Evolutionary conservation across 1,140 invertebrate genomes (phyloP).

Genomic region (Macrotrachela quadricornifera): DNA sequence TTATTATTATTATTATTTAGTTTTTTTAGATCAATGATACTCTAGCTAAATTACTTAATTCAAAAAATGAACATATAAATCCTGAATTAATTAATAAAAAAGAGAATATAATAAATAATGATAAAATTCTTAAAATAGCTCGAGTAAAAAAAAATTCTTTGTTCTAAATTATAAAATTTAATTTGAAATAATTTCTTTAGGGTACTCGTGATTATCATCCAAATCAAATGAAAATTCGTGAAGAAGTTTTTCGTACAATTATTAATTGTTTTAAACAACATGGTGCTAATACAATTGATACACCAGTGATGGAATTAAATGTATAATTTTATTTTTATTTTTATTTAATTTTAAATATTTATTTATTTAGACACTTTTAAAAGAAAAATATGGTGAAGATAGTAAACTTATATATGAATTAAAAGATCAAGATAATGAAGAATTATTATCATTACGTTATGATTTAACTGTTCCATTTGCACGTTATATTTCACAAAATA

Average conservation of each 20-base stretch:
- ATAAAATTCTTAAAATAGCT: no score
- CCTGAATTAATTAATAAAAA: no score
- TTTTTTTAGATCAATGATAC: no score
- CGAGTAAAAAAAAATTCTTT: no score
- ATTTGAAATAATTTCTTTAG: conserved; percentile 24
- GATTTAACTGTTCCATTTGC: conserved; percentile 65
- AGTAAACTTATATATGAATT: conserved; percentile 95
- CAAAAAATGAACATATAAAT: no score
- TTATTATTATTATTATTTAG: no score
- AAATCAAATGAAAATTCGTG: conserved; percentile 72
- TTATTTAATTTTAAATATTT: not conserved
- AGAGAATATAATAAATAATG: no score
- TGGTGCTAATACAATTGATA: conserved; percentile 95
- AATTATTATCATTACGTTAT: conserved; percentile 42
- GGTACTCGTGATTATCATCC: conserved; percentile 86
- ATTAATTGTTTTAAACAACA: conserved; percentile 75
- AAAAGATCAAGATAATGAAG: conserved; percentile 79
- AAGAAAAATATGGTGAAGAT: conserved; percentile 85
- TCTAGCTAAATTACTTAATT: no score
- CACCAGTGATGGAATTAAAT: conserved; percentile 93
- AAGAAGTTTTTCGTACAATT: conserved; percentile 69
- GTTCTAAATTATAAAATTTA: no score
- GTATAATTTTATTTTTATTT: conserved; percentile 31
- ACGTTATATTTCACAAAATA: conserved; percentile 88
- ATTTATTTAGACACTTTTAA: conserved; percentile 1